Percentiles rank a stretch among this genome's conserved stretches.
Evolutionary conservation across 2,888 invertebrate species (phyloP).

Genomic region (Syrphus vitripennis): DNA sequence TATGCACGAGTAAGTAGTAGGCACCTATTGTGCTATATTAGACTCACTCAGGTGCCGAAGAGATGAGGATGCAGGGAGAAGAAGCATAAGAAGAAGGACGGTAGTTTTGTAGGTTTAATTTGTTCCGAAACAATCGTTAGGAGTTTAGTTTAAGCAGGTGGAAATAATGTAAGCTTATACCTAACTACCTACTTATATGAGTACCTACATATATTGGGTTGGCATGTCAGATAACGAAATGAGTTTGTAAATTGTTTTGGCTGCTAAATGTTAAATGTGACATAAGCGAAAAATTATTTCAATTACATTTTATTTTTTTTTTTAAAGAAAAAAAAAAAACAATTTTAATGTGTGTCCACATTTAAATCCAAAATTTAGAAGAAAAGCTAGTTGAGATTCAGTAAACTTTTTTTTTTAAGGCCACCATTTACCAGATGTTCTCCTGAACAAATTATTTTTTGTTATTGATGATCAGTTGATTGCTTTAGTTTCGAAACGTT

Average conservation of each 20-base stretch:
- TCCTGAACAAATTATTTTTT: no score
- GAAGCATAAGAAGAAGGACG: neutral
- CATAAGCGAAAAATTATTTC: constrained; percentile 17
- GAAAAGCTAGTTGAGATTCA: no score
- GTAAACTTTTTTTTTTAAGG: no score
- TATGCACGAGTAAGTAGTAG: neutral
- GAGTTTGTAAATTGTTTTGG: constrained; percentile 60
- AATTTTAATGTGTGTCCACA: no score
- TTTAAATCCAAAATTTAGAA: no score
- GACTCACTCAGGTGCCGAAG: neutral
- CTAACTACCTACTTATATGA: neutral
- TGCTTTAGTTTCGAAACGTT: no score
- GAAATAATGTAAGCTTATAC: constrained; percentile 57
- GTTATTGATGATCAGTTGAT: no score
- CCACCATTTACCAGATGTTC: no score
- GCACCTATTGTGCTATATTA: neutral
- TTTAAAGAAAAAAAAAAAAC: no score
- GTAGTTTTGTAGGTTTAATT: constrained; percentile 30
- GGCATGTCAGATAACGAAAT: constrained; percentile 45
- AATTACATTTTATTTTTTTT: neutral
- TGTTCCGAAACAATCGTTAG: constrained; percentile 46
- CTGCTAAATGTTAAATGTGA: constrained; percentile 42
- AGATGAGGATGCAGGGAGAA: neutral
- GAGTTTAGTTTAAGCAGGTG: constrained; percentile 60
- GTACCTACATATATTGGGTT: neutral